Conservation (phyloP, 2,888 invertebrate genomes). For the Torymus aiolomorphi region DNA sequence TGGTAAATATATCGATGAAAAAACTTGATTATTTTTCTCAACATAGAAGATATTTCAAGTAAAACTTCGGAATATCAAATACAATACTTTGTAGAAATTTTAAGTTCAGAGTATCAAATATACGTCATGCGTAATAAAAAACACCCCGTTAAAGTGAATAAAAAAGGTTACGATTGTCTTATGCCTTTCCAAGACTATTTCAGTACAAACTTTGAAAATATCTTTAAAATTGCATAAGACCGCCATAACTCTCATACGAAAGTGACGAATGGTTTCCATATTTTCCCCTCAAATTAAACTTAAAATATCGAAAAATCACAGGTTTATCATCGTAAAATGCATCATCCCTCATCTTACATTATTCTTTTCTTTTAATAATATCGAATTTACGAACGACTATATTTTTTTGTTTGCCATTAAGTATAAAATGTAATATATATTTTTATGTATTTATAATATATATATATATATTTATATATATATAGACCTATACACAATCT, state of each 20-base stretch:
- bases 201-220: too few relatives aligned
- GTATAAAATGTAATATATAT: conserved; percentile 54
- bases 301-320: conserved; percentile 54
- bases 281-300: conserved; percentile 20
- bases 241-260: background rate
- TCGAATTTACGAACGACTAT: conserved; percentile 49
- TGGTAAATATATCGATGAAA: background rate
- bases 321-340: conserved; percentile 47
- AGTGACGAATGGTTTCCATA: background rate
- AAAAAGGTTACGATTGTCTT: too few relatives aligned
- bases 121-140: conserved; percentile 21
- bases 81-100: conserved; percentile 36
- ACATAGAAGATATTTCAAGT: conserved; percentile 23
- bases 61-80: conserved; percentile 31
- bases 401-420: conserved; percentile 49
- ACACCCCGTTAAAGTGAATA: background rate
- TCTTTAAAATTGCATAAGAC: too few relatives aligned
- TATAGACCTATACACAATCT: conserved; percentile 65
- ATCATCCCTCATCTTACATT: conserved; percentile 31
- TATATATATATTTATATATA: conserved; percentile 39
- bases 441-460: conserved; percentile 44
- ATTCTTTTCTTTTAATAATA: conserved; percentile 41
- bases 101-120: conserved; percentile 42
- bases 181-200: too few relatives aligned
- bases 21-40: conserved; percentile 15